Percentiles rank a stretch among this genome's conserved stretches.
phyloP scores from a whole-genome alignment of 1,140 invertebrate genomes.

The Dolichoris vasculosae region DNA sequence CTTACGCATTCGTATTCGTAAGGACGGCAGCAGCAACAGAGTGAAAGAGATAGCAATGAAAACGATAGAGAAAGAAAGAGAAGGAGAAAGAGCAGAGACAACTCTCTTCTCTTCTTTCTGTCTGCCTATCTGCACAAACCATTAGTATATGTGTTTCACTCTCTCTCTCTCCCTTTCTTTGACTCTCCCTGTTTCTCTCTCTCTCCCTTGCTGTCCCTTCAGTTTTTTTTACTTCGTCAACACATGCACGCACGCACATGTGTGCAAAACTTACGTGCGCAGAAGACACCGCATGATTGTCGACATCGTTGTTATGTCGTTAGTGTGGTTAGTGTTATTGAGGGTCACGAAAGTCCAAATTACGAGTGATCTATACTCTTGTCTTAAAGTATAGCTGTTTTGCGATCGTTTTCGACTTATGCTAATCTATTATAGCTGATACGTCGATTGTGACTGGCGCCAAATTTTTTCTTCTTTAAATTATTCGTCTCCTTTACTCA shows the following conservation, averaged over 20 bases:
- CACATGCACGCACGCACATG: conserved; percentile 1
- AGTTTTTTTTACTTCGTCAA: conserved; percentile 49
- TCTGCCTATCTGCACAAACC: conserved; percentile 43
- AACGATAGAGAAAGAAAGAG: conserved; percentile 10
- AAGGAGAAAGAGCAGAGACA: conserved; percentile 26
- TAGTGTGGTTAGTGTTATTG: neutral
- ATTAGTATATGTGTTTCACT: conserved; percentile 44
- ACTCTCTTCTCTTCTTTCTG: conserved; percentile 19
- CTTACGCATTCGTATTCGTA: conserved; percentile 68
- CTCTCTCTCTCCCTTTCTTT: neutral
- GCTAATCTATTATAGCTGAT: neutral
- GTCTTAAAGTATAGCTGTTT: neutral
- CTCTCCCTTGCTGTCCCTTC: conserved; percentile 16
- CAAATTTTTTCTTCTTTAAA: neutral
- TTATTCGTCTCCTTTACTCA: neutral
- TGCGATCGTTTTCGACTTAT: neutral
- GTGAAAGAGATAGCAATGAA: neutral
- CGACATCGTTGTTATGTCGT: conserved; percentile 8
- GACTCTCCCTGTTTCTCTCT: neutral
- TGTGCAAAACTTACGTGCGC: conserved; percentile 19
- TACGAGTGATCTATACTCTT: neutral
- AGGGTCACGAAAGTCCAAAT: neutral
- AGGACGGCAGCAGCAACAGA: conserved; percentile 1
- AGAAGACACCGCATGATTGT: conserved; percentile 5
- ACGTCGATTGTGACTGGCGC: neutral